These are phyloP conservation scores for Heliconius charithonia DNA, from an alignment of 2,888 invertebrate genomes.

Conservation along the genomic window DNA sequence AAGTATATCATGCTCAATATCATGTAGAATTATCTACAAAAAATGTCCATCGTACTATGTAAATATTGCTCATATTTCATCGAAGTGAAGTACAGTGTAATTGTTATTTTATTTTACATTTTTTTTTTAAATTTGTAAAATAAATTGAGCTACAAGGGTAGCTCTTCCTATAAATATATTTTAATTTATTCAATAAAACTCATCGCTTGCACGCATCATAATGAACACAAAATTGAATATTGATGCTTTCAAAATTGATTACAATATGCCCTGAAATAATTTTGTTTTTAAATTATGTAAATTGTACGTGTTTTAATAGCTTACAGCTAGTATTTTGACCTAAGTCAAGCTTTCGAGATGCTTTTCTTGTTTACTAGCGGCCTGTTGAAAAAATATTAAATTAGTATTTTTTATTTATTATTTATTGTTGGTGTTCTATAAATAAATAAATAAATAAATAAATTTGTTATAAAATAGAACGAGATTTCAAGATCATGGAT, in stretches of 20 bases:
- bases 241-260: conserved; percentile 71
- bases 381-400: no score
- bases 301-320: background rate
- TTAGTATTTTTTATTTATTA: no score
- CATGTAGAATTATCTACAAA: background rate
- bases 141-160: conserved; percentile 10
- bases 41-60: background rate
- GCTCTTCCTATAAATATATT: conserved; percentile 60
- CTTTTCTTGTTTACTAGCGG: no score
- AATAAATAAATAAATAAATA: no score
- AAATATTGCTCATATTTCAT: background rate
- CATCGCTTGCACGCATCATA: conserved; percentile 70
- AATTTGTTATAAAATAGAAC: no score
- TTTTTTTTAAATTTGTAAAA: background rate
- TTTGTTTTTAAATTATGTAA: conserved; percentile 1
- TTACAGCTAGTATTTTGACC: background rate
- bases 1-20: background rate
- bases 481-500: no score
- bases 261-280: conserved; percentile 59
- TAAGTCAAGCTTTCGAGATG: no score
- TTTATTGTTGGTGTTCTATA: no score
- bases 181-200: conserved; percentile 80
- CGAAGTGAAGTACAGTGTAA: background rate
- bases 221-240: conserved; percentile 75
- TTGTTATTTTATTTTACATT: background rate